These are phyloP conservation scores for Drosophila maculinotata DNA, from an alignment of 2,888 invertebrate genomes.

Conservation along the genomic window DNA sequence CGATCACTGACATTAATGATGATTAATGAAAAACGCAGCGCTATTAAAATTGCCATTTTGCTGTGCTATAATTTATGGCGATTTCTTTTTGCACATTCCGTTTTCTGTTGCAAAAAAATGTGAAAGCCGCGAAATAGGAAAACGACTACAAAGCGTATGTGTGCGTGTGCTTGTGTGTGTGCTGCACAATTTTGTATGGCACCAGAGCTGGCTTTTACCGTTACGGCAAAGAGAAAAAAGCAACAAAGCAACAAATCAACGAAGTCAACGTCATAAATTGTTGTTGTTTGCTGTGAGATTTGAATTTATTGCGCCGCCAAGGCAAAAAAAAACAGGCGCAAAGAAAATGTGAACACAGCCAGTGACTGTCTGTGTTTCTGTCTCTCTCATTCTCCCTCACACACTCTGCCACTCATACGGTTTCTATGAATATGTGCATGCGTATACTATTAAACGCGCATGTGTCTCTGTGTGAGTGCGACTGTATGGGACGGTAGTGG, in stretches of 20 bases:
- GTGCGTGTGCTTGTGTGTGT: background rate
- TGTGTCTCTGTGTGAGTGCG: slow-evolving; percentile 21
- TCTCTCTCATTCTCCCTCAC: background rate
- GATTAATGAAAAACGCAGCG: slow-evolving; percentile 71
- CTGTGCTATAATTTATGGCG: slow-evolving; percentile 66
- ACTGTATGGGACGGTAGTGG: slow-evolving; percentile 46
- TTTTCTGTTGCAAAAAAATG: slow-evolving; percentile 36
- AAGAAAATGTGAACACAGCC: slow-evolving; percentile 40
- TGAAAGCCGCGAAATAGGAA: slow-evolving; percentile 62
- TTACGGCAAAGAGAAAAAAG: slow-evolving; percentile 45
- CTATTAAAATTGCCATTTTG: slow-evolving; percentile 53
- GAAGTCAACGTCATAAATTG: slow-evolving; percentile 61
- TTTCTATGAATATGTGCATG: slow-evolving; percentile 20
- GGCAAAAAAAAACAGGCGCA: slow-evolving; percentile 43
- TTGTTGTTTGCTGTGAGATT: slow-evolving; percentile 38
- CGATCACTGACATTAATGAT: slow-evolving; percentile 74
- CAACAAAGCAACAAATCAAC: slow-evolving; percentile 62
- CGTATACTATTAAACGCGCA: background rate
- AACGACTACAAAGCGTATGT: slow-evolving; percentile 33
- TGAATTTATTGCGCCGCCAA: slow-evolving; percentile 62
- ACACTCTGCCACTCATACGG: background rate
- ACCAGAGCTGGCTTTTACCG: slow-evolving; percentile 61
- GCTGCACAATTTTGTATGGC: slow-evolving; percentile 58
- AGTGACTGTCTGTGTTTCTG: slow-evolving; percentile 6
- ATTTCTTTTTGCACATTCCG: slow-evolving; percentile 51